phyloP scores from a whole-genome alignment of 2,797 vertebrate species.

The Xiphorhynchus erythropygius region DNA sequence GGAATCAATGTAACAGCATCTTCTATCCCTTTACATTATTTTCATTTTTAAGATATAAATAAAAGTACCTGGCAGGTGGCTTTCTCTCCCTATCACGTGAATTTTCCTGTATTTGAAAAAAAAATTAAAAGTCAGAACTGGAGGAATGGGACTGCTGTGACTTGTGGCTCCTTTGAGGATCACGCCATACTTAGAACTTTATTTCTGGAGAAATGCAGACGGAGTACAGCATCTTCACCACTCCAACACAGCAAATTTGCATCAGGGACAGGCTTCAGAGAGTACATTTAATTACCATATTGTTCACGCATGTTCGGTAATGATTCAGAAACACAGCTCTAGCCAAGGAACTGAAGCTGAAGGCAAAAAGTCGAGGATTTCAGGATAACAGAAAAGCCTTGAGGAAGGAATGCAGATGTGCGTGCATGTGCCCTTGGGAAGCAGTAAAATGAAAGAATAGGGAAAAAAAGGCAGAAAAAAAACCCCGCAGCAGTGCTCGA shows the following conservation, averaged over 20 bases:
- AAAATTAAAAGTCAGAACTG: accelerated
- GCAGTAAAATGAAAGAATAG: neutral
- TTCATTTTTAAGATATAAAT: neutral
- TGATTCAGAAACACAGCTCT: neutral
- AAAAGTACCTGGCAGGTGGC: neutral
- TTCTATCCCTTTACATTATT: neutral
- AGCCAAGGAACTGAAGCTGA: neutral
- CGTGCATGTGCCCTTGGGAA: accelerated
- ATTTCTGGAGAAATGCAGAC: neutral
- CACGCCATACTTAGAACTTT: neutral
- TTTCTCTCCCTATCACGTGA: neutral
- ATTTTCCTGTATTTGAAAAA: neutral
- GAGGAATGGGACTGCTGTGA: neutral
- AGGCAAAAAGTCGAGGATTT: neutral
- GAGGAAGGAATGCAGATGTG: neutral
- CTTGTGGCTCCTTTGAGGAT: neutral
- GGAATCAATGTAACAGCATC: neutral
- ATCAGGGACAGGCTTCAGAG: neutral
- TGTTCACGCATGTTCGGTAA: accelerated
- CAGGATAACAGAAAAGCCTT: neutral
- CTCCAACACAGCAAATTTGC: neutral
- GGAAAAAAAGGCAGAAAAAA: neutral
- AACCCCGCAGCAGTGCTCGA: accelerated
- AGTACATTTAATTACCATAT: neutral
- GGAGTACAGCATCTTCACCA: neutral